Evolutionary conservation across 2,797 vertebrate species (phyloP).

Genomic region (Phataginus tetradactyla): DNA sequence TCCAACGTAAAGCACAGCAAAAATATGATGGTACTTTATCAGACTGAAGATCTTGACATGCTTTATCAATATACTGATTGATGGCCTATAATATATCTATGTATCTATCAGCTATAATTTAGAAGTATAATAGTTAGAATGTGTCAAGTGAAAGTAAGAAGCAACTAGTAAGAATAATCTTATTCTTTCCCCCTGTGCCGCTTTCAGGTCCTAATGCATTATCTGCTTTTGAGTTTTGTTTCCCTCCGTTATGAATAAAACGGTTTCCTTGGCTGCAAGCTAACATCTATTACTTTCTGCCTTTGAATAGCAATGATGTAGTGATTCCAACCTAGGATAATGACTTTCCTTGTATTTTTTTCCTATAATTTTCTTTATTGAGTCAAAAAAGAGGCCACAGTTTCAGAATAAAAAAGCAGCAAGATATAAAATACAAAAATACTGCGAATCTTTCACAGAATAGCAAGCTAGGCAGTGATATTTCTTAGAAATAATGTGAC

Average conservation of each 20-base stretch:
- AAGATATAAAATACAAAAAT: constrained; percentile 61
- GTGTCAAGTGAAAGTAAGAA: constrained; percentile 29
- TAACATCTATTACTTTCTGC: constrained; percentile 59
- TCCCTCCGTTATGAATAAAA: constrained; percentile 66
- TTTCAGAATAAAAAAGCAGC: constrained; percentile 64
- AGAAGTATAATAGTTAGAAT: constrained; percentile 12
- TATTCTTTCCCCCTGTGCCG: not conserved
- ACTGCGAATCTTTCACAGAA: constrained; percentile 57
- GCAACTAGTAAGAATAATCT: not conserved
- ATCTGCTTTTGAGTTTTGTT: constrained; percentile 53
- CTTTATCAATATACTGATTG: not conserved
- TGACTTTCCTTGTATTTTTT: constrained; percentile 24
- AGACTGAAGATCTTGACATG: not conserved
- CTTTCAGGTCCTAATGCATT: not conserved
- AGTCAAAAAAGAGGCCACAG: constrained; percentile 39
- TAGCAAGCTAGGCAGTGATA: constrained; percentile 33
- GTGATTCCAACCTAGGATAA: constrained; percentile 63
- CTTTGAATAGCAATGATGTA: constrained; percentile 69
- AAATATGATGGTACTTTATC: not conserved
- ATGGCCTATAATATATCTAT: not conserved
- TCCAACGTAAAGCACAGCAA: not conserved
- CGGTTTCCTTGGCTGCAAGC: constrained; percentile 43
- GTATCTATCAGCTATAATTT: not conserved
- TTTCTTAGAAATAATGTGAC: constrained; percentile 58
- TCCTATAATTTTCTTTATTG: constrained; percentile 69